A percentile compares a stretch with the other conserved stretches of the same genome.
phyloP scores from a whole-genome alignment of 2,113 vertebrate species.

The Sylvietta virens region DNA sequence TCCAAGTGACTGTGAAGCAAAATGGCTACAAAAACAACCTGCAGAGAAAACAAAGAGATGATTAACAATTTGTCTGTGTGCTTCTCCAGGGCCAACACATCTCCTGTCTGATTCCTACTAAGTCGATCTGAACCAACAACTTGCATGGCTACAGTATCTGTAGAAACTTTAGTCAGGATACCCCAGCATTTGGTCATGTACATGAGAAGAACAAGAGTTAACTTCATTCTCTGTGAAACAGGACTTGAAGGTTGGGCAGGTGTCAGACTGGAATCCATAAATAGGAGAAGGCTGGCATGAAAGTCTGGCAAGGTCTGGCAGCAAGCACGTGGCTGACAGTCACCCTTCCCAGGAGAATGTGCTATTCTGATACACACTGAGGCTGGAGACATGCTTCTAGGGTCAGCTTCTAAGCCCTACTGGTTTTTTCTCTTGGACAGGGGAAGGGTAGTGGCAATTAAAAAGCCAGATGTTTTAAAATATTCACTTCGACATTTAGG shows the following conservation, averaged over 20 bases:
- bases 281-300: neutral
- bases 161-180: neutral
- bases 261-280: neutral
- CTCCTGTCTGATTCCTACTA: neutral
- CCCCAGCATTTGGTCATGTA: neutral
- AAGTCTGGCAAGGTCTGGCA: neutral
- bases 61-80: neutral
- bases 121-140: neutral
- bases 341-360: neutral
- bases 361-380: neutral
- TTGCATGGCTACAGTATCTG: neutral
- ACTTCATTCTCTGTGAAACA: neutral
- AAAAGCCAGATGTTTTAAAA: neutral
- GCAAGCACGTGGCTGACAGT: neutral
- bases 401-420: neutral
- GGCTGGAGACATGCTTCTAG: neutral
- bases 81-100: neutral
- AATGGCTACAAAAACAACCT: constrained; percentile 97
- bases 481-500: neutral
- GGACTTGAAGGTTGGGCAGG: neutral
- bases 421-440: neutral
- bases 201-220: neutral
- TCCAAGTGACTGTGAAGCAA: constrained; percentile 95
- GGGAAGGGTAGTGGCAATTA: neutral
- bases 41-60: neutral